Base-by-base conservation (phyloP, 2,888 invertebrate genomes). In the Pecten maximus region DNA sequence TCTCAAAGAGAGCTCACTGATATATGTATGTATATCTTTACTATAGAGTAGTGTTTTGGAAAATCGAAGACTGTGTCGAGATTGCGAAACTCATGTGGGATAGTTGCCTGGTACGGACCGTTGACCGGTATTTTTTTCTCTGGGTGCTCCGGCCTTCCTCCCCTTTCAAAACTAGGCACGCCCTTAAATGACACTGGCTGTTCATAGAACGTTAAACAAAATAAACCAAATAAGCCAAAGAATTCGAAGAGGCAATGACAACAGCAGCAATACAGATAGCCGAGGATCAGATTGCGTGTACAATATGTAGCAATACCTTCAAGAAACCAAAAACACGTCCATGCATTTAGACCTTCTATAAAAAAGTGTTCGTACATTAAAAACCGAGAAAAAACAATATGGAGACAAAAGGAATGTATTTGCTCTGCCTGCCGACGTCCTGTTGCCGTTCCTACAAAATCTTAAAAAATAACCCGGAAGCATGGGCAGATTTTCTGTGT, bases 341-440 rank as follows among this genome's bases (percentile, higher is more conserved):
- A 12, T 92, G 92, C 88, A 87, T 92, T 39, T 91, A 92, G 50
- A 92, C 92, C 0, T 92, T 92, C 88, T 92, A 91, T 35, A 90
- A 90, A 87, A 87, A 88, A n/a, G 92, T 74, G 89, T 92, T 48
- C 48, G 87, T 19, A 88, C 90, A 87, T 91, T 91, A 35, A 91
- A 91, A 35, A 48, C 40, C 23, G 39, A 88, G 12, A 87, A 89
- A n/a, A 28, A 88, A 0, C n/a, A n/a, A n/a, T n/a, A n/a, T n/a
- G 60, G 23, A n/a, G 60, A 0, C 16, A 23, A 60, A 60, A 60
- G 23, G 60, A 23, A 60, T 60, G 23, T n/a, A 6, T 23, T 23
- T 60, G 60, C n/a, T 6, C 60, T 23, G n/a, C 23, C 6, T 60
- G 60, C 8, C 60, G 60, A 23, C n/a, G 60, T 23, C 60, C 16